Conservation (phyloP, 2,888 invertebrate genomes). For the Drosophila villosipedis region DNA sequence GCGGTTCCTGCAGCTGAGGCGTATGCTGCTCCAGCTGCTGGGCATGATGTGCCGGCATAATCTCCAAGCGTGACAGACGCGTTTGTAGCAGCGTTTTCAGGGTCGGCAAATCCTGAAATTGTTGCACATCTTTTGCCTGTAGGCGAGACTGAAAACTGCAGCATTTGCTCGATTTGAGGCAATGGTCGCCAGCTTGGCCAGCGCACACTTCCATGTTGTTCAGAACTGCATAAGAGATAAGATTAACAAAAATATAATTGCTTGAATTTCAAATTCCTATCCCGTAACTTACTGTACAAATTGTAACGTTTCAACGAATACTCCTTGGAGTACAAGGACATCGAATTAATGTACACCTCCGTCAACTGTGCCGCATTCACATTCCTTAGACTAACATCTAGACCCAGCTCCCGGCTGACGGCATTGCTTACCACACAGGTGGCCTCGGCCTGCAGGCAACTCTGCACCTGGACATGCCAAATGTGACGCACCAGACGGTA, state of each 20-base stretch:
- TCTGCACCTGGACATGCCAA: constrained; percentile 88
- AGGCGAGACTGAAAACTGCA: constrained; percentile 84
- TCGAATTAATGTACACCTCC: constrained; percentile 82
- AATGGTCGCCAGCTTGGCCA: constrained; percentile 80
- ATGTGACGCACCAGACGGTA: constrained; percentile 88
- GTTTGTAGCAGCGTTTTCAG: constrained; percentile 55
- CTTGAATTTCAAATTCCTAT: not conserved
- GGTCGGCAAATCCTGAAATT: constrained; percentile 36
- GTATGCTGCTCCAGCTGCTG: constrained; percentile 66
- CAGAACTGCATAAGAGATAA: constrained; percentile 68
- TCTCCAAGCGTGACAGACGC: constrained; percentile 77
- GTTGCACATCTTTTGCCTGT: constrained; percentile 40
- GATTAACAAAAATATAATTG: not conserved
- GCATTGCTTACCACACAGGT: constrained; percentile 86
- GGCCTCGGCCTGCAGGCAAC: constrained; percentile 87
- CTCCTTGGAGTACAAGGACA: constrained; percentile 82
- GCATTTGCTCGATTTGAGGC: constrained; percentile 82
- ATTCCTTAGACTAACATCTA: constrained; percentile 90
- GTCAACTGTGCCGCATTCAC: constrained; percentile 88
- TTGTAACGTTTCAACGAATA: constrained; percentile 78
- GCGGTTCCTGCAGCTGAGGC: constrained; percentile 77
- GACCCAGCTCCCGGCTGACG: constrained; percentile 87
- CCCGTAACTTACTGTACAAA: constrained; percentile 77
- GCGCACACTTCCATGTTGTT: constrained; percentile 82
- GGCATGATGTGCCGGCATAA: constrained; percentile 69